Base-by-base conservation (phyloP, 1,140 invertebrate species). In the Anastatus disparis region DNA sequence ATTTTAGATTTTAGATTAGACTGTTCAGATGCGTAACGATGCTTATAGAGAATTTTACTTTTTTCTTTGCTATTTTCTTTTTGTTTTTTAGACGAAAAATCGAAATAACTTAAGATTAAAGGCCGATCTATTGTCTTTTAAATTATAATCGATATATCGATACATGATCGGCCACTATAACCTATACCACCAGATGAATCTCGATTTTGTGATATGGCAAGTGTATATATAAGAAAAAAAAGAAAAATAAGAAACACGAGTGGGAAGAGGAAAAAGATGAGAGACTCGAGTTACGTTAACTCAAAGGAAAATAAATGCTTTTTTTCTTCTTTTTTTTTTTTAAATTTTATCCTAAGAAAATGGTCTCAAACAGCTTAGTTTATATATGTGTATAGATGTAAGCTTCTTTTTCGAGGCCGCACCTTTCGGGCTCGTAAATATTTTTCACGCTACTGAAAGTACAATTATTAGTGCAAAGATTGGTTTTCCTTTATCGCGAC, bases 71-170 rank as follows among this genome's bases (percentile, higher is more conserved):
- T n/a, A n/a, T n/a, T n/a, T n/a, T n/a, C n/a, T n/a, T n/a, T n/a
- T n/a, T n/a, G n/a, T n/a, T n/a, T n/a, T n/a, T n/a, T n/a, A n/a
- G n/a, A 26, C 62, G 24, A 44, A 61, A 66, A 52, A 27, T 59
- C 53, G 1, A 63, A 64, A 66, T 52, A 10, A 31, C 44, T 35
- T 27, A 10, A 52, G 52, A 71, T 71, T 59, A 71, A 58, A 59
- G n/a, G 4, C 1, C 69, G 50, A 71, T 71, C 62, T 53, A 71
- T 66, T 71, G 70, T 66, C 62, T 71, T 52, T 66, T 66, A 59
- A 65, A 59, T 71, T 56, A 70, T 70, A 40, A 71, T 71, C 62
- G 55, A 65, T 66, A 17, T 48, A 65, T 58, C 61, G 20, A 15
- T 55, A 38, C 42, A 50, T 58, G 42, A 71, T 71, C 50, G 12